phyloP scores from a whole-genome alignment of 2,797 vertebrate genomes.

The Acanthiza pusilla region DNA sequence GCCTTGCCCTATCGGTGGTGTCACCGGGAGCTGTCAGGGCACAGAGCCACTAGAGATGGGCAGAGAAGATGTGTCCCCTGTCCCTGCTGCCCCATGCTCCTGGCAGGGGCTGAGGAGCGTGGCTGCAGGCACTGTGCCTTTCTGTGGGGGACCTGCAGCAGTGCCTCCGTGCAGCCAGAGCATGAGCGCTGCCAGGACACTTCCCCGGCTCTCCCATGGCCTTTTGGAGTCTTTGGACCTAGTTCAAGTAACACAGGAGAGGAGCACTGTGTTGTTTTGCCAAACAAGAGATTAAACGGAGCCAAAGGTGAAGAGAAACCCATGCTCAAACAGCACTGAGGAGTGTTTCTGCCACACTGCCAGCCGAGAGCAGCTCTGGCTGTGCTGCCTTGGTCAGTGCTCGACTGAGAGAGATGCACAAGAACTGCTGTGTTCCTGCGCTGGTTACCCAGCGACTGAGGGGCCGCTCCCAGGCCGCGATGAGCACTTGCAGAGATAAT shows the following conservation, averaged over 20 bases:
- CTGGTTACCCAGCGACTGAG: rapidly evolving
- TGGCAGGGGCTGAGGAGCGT: neutral
- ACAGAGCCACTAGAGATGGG: neutral
- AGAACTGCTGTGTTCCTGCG: rapidly evolving
- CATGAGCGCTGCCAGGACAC: rapidly evolving
- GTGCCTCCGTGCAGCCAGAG: neutral
- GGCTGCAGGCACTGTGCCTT: neutral
- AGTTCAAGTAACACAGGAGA: neutral
- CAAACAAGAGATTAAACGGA: neutral
- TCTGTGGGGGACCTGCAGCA: neutral
- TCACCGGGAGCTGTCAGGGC: neutral
- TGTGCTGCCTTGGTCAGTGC: rapidly evolving
- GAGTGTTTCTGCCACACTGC: rapidly evolving
- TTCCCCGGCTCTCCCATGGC: neutral
- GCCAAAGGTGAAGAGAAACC: neutral
- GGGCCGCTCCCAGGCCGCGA: neutral
- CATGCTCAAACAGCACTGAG: neutral
- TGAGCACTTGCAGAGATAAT: rapidly evolving
- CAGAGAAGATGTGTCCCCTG: neutral
- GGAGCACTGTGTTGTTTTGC: neutral
- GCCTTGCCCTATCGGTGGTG: rapidly evolving
- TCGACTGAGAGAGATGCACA: rapidly evolving
- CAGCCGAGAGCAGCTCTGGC: neutral
- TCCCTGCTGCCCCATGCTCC: rapidly evolving
- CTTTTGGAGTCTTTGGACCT: neutral